A percentile compares a stretch with the other conserved stretches of the same genome.
Evolutionary conservation across 2,797 vertebrate species (phyloP).

Genomic region (Acomys russatus): DNA sequence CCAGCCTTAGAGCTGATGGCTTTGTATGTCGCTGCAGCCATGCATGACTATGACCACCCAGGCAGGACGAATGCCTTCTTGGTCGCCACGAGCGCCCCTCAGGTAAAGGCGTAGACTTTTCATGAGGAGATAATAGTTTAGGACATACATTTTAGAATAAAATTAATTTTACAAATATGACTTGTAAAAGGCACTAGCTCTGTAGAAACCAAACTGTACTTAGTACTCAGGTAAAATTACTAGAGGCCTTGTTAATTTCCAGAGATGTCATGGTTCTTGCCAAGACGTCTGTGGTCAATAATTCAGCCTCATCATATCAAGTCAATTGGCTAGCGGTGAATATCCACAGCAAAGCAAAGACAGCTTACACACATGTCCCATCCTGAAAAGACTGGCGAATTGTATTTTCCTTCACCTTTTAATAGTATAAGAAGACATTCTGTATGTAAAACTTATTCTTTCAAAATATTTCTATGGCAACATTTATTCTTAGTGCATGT

Average conservation of each 20-base stretch:
- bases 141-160: not conserved
- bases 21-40: constrained; percentile 97
- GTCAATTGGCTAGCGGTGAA: constrained; percentile 6
- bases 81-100: constrained; percentile 97
- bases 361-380: not conserved
- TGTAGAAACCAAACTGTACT: not conserved
- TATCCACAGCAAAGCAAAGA: constrained; percentile 29
- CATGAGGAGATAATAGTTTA: not conserved
- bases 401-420: constrained; percentile 7
- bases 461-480: not conserved
- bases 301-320: not conserved
- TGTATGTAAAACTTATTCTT: constrained; percentile 25
- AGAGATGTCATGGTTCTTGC: not conserved
- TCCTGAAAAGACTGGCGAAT: constrained; percentile 62
- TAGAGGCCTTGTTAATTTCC: constrained; percentile 35
- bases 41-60: constrained; percentile 99
- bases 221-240: not conserved
- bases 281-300: not conserved
- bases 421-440: not conserved
- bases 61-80: constrained; percentile 99
- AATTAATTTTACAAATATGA: not conserved
- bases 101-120: constrained; percentile 87
- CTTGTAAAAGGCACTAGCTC: not conserved
- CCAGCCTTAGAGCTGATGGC: constrained; percentile 99
- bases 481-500: not conserved